These are phyloP conservation scores for Hypsopygia costalis DNA, from an alignment of 2,888 invertebrate genomes.

Conservation along the genomic window DNA sequence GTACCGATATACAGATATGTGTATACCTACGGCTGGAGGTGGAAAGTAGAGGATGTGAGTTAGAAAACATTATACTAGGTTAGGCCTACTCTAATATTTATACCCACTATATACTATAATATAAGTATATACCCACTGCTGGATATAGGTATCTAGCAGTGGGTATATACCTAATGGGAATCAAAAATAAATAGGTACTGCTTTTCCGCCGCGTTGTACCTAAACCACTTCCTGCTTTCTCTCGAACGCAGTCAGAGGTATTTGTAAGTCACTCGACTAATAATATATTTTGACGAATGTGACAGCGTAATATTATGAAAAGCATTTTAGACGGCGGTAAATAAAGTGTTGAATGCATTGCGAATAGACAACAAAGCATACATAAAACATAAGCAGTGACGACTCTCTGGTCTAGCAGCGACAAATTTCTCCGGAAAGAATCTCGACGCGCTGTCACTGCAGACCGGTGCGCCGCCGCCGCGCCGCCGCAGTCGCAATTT, in stretches of 20 bases:
- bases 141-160: too few species aligned
- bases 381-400: slow-evolving; percentile 55
- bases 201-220: slow-evolving; percentile 5
- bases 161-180: too few species aligned
- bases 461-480: slow-evolving; percentile 27
- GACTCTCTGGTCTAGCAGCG: slow-evolving; percentile 37
- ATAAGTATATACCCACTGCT: too few species aligned
- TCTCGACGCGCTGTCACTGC: slow-evolving; percentile 45
- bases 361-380: slow-evolving; percentile 38
- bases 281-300: slow-evolving; percentile 3
- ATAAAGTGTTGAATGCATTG: neutral
- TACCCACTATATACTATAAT: too few species aligned
- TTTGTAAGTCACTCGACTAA: neutral
- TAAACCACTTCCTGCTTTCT: slow-evolving; percentile 27
- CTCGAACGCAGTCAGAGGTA: slow-evolving; percentile 9
- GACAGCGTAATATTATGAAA: slow-evolving; percentile 9
- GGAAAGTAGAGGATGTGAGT: too few species aligned
- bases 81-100: too few species aligned
- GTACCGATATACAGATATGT: too few species aligned
- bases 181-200: too few species aligned
- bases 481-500: slow-evolving; percentile 15
- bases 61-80: too few species aligned
- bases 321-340: too few species aligned
- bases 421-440: slow-evolving; percentile 66
- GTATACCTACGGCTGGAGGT: too few species aligned